A percentile compares a stretch with the other conserved stretches of the same genome.
These are phyloP conservation scores for Lagocephalus sceleratus DNA, from an alignment of 2,797 vertebrate genomes.

Conservation along the genomic window DNA sequence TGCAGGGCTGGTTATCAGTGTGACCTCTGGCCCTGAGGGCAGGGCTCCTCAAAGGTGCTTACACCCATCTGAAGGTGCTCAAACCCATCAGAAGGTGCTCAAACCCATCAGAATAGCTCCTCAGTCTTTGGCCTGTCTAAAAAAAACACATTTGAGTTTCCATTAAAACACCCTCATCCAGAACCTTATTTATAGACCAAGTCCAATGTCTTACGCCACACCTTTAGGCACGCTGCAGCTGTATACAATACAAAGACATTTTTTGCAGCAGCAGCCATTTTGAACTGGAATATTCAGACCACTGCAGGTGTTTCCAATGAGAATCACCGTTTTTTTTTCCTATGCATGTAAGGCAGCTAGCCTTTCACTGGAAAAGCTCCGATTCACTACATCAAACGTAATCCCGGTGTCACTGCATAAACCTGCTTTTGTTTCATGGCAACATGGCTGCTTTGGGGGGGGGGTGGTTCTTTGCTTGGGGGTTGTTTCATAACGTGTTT, in stretches of 20 bases:
- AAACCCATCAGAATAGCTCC: not conserved
- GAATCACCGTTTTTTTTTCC: too few relatives aligned
- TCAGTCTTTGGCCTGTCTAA: not conserved
- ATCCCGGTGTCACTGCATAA: too few relatives aligned
- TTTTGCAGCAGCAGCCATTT: too few relatives aligned
- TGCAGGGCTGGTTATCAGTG: conserved; percentile 31
- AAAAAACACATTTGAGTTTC: not conserved
- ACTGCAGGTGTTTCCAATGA: too few relatives aligned
- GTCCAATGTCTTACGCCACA: too few relatives aligned
- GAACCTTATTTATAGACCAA: too few relatives aligned
- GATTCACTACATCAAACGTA: not conserved
- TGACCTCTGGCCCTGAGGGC: conserved; percentile 50
- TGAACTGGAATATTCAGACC: too few relatives aligned
- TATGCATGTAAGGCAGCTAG: too few relatives aligned
- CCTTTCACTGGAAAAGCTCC: not conserved
- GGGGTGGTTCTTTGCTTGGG: too few relatives aligned
- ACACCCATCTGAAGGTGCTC: conserved; percentile 15
- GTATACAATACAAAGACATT: too few relatives aligned
- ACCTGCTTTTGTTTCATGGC: not conserved
- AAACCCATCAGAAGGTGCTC: conserved; percentile 3
- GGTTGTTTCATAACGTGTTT: not conserved
- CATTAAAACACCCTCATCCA: too few relatives aligned
- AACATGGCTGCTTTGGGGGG: not conserved
- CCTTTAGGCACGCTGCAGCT: too few relatives aligned
- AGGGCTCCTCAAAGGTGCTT: conserved; percentile 24